A percentile compares a stretch with the other conserved stretches of the same genome.
Evolutionary conservation across 2,797 vertebrate species (phyloP).

Genomic region (Alca torda): DNA sequence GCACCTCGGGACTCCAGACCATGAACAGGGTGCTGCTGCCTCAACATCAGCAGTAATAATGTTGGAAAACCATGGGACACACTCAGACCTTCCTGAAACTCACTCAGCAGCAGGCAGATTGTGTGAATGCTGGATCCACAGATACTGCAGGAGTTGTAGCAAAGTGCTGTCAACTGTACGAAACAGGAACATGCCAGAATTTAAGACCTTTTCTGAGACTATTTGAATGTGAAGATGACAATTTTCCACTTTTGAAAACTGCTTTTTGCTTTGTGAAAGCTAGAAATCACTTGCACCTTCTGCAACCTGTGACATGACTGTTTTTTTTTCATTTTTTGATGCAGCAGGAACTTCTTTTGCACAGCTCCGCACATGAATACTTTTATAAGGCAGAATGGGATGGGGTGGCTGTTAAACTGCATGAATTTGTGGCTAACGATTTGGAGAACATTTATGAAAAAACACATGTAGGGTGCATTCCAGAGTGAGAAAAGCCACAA

Average conservation of each 20-base stretch:
- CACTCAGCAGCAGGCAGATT: not conserved
- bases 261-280: not conserved
- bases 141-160: not conserved
- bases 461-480: not conserved
- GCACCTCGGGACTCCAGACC: rapidly evolving
- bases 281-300: not conserved
- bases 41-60: not conserved
- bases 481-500: not conserved
- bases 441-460: not conserved
- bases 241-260: not conserved
- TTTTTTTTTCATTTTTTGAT: not conserved
- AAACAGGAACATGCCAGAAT: not conserved
- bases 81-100: not conserved
- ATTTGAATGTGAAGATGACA: not conserved
- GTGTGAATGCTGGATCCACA: not conserved
- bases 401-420: not conserved
- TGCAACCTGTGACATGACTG: not conserved
- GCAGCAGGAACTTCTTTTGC: not conserved
- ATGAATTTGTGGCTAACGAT: not conserved
- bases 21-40: not conserved
- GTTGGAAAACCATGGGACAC: not conserved
- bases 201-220: not conserved
- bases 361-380: not conserved
- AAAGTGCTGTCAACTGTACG: not conserved
- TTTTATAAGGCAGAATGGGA: not conserved